Conservation (phyloP, 2,113 vertebrate species). For the Leptodactylus fuscus region DNA sequence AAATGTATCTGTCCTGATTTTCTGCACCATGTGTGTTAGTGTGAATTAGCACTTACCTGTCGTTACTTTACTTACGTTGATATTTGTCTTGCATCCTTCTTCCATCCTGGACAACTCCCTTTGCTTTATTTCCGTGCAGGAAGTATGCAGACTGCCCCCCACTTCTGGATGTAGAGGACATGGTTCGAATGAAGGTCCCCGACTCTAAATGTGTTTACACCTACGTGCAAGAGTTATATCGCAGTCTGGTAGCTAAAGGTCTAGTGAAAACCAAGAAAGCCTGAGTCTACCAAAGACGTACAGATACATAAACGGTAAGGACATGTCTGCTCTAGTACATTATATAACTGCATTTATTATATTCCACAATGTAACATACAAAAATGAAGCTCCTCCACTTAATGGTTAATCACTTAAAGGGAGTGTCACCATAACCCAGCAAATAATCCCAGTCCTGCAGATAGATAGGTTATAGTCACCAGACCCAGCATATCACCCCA, state of each 20-base stretch:
- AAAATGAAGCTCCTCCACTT: no score
- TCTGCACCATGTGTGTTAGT: no score
- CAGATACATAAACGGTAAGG: not conserved
- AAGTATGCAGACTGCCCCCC: slow-evolving; percentile 74
- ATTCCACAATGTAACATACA: no score
- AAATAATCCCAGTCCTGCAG: no score
- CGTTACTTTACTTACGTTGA: not conserved
- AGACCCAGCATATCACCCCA: no score
- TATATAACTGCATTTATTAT: no score
- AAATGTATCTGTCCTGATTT: no score
- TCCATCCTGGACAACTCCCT: no score
- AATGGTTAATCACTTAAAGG: no score
- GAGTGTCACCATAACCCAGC: no score
- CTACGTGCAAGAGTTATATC: slow-evolving; percentile 80
- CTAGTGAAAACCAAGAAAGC: slow-evolving; percentile 79
- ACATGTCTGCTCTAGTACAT: not conserved
- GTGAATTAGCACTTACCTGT: no score
- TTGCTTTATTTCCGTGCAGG: slow-evolving; percentile 63
- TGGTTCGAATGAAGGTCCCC: slow-evolving; percentile 74
- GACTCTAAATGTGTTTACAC: slow-evolving; percentile 80
- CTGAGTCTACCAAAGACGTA: slow-evolving; percentile 59
- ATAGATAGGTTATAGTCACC: no score
- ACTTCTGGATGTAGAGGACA: slow-evolving; percentile 78
- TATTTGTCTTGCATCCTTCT: not conserved
- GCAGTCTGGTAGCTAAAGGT: slow-evolving; percentile 77